Percentiles rank a stretch among this genome's conserved stretches.
phyloP scores from a whole-genome alignment of 2,888 invertebrate genomes.

The Desoria tigrina region DNA sequence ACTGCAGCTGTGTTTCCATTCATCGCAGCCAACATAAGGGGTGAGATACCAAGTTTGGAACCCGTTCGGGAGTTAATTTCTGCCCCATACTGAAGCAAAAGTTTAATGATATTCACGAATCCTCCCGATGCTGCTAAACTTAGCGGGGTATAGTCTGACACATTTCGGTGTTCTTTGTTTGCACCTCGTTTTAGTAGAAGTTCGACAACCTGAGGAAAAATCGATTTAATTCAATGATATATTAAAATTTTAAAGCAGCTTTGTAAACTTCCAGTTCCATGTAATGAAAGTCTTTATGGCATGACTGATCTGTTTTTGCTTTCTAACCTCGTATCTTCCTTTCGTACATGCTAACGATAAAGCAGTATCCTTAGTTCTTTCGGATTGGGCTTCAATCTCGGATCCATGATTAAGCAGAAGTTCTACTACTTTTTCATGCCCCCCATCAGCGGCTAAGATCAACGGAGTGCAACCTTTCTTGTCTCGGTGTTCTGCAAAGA shows the following conservation, averaged over 20 bases:
- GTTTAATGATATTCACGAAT: constrained; percentile 95
- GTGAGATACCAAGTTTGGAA: constrained; percentile 96
- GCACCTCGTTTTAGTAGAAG: constrained; percentile 82
- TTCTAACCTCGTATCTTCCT: constrained; percentile 80
- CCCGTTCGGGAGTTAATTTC: constrained; percentile 98
- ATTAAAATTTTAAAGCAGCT: no score
- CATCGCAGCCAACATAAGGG: constrained; percentile 79
- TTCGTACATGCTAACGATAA: constrained; percentile 96
- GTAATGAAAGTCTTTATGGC: no score
- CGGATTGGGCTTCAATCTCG: constrained; percentile 98
- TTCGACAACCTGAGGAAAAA: constrained; percentile 71
- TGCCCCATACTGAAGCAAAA: constrained; percentile 88
- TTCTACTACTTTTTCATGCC: constrained; percentile 88
- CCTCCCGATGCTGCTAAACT: constrained; percentile 97
- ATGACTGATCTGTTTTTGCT: no score
- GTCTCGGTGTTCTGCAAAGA: constrained; percentile 80
- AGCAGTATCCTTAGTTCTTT: constrained; percentile 98
- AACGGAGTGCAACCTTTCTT: constrained; percentile 98
- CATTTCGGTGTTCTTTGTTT: constrained; percentile 97
- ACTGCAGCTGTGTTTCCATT: constrained; percentile 71
- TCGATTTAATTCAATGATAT: background rate
- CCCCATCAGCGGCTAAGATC: constrained; percentile 94
- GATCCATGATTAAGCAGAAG: constrained; percentile 89
- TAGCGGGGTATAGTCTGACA: constrained; percentile 98
- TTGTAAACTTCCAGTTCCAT: no score